Percentiles rank a stretch among this genome's conserved stretches.
phyloP scores from a whole-genome alignment of 2,797 vertebrate genomes.

The Xyrichtys novacula region DNA sequence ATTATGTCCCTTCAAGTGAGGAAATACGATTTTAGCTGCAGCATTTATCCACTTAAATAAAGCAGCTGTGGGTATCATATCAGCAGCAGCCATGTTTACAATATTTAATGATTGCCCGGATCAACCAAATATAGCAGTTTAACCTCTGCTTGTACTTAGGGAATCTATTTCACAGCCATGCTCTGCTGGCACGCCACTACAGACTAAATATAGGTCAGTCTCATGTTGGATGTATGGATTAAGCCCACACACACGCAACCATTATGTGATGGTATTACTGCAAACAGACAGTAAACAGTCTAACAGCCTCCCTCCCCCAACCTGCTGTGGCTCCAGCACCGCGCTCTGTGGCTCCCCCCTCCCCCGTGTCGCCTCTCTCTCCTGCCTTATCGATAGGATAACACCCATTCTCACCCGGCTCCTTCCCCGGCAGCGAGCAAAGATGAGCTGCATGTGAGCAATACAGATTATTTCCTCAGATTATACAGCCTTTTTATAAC shows the following conservation, averaged over 20 bases:
- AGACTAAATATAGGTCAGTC: slow-evolving; percentile 45
- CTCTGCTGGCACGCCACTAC: slow-evolving; percentile 3
- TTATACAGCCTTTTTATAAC: slow-evolving; percentile 10
- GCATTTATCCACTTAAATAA: neutral
- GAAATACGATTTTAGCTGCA: neutral
- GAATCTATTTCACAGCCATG: slow-evolving; percentile 31
- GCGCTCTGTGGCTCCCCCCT: slow-evolving; percentile 1
- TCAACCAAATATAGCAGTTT: slow-evolving; percentile 15
- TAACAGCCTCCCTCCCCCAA: slow-evolving; percentile 52
- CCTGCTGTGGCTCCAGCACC: slow-evolving; percentile 19
- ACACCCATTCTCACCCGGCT: slow-evolving; percentile 2
- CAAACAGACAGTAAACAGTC: slow-evolving; percentile 59
- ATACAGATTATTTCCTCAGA: slow-evolving; percentile 24
- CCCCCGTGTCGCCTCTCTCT: slow-evolving; percentile 20
- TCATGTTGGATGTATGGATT: slow-evolving; percentile 52
- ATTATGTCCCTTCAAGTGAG: neutral
- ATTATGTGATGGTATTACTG: slow-evolving; percentile 51
- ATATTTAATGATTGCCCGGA: slow-evolving; percentile 20
- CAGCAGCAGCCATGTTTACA: neutral
- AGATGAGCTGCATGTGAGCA: slow-evolving; percentile 7
- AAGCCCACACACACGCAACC: slow-evolving; percentile 37
- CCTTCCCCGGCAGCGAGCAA: neutral
- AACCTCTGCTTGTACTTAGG: slow-evolving; percentile 29
- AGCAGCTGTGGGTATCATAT: neutral
- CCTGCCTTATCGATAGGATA: neutral